Conservation (phyloP, 2,113 vertebrate genomes). For the Clarias macrocephalus region DNA sequence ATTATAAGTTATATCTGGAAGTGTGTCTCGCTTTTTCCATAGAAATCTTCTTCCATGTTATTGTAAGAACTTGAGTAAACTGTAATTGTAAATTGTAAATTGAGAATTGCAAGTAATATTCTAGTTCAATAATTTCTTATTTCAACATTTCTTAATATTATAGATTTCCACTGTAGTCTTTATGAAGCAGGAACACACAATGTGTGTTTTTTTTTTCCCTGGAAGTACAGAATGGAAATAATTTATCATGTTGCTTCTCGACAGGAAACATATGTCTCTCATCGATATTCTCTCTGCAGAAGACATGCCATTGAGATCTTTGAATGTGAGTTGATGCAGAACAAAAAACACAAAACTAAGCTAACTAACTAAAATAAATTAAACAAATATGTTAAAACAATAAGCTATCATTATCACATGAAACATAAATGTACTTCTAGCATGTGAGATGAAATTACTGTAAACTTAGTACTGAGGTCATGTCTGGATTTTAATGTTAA, state of each 20-base stretch:
- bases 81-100: too few relatives aligned
- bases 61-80: too few relatives aligned
- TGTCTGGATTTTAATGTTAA: not conserved
- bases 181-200: too few relatives aligned
- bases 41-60: too few relatives aligned
- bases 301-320: slow-evolving; percentile 91
- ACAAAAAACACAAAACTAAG: not conserved
- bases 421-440: not conserved
- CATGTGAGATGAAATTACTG: not conserved
- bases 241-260: slow-evolving; percentile 39
- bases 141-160: too few relatives aligned
- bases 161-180: too few relatives aligned
- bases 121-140: too few relatives aligned
- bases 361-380: too few relatives aligned
- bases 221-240: too few relatives aligned
- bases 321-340: slow-evolving; percentile 74
- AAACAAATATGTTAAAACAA: not conserved
- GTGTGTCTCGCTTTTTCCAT: too few relatives aligned
- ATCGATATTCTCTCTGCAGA: slow-evolving; percentile 87
- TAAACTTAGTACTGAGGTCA: not conserved
- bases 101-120: not conserved
- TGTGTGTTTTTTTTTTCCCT: too few relatives aligned
- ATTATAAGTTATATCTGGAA: not conserved
- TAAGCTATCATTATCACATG: not conserved
- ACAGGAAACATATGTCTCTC: slow-evolving; percentile 88